Percentiles rank a stretch among this genome's conserved stretches.
Evolutionary conservation across 2,113 vertebrate species (phyloP).

Genomic region (Serilophus lunatus): DNA sequence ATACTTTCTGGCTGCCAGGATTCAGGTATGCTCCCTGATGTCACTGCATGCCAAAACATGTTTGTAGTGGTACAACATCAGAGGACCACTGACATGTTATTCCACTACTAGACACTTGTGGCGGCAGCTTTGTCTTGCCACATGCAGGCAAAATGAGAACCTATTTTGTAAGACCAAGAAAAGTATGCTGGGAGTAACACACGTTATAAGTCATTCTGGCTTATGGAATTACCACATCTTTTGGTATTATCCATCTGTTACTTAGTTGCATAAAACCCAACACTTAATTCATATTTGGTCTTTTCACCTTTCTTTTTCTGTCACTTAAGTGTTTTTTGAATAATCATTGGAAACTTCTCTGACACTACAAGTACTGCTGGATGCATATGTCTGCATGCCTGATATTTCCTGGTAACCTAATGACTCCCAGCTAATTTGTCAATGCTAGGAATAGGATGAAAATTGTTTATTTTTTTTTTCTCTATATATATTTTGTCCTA

Average conservation of each 20-base stretch:
- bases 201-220: not conserved
- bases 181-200: not conserved
- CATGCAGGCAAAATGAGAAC: not conserved
- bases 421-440: not conserved
- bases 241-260: not conserved
- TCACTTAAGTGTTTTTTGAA: not conserved
- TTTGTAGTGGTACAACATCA: not conserved
- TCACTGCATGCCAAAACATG: not conserved
- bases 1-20: not conserved
- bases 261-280: not conserved
- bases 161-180: not conserved
- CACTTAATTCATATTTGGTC: not conserved
- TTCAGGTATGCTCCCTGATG: not conserved
- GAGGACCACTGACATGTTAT: too few species aligned
- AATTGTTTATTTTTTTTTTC: not conserved
- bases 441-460: not conserved
- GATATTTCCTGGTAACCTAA: not conserved
- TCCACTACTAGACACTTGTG: not conserved
- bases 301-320: not conserved
- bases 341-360: not conserved
- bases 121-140: not conserved
- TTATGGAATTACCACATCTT: not conserved
- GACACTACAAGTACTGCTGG: not conserved
- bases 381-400: not conserved
- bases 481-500: not conserved